phyloP scores from a whole-genome alignment of 2,113 vertebrate genomes.

The Dasypus novemcinctus region DNA sequence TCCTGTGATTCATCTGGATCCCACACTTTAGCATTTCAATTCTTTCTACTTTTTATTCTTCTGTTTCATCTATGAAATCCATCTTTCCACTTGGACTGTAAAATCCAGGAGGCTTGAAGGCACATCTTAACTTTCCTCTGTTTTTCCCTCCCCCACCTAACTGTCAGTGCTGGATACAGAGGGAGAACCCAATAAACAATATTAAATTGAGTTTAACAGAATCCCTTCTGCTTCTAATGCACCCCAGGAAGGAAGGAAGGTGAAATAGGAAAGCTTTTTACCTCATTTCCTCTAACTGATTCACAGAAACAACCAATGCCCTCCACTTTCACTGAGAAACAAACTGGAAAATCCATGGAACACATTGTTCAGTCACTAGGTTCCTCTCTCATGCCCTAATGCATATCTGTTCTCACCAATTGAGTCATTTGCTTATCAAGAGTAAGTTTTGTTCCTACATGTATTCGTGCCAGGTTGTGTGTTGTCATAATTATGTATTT shows the following conservation, averaged over 20 bases:
- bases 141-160: neutral
- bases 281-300: neutral
- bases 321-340: neutral
- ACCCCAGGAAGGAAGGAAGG: neutral
- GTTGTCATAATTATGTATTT: neutral
- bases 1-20: neutral
- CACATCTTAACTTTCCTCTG: neutral
- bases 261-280: neutral
- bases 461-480: neutral
- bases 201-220: neutral
- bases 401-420: neutral
- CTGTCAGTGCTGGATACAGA: neutral
- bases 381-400: neutral
- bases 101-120: neutral
- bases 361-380: neutral
- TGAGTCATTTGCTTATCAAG: neutral
- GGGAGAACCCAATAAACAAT: neutral
- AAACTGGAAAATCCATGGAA: neutral
- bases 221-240: neutral
- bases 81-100: neutral
- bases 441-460: neutral
- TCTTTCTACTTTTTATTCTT: neutral
- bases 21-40: neutral
- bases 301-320: neutral
- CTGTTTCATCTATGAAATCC: neutral